These are phyloP conservation scores for Aphis gossypii DNA, from an alignment of 1,140 invertebrate genomes.

Conservation along the genomic window DNA sequence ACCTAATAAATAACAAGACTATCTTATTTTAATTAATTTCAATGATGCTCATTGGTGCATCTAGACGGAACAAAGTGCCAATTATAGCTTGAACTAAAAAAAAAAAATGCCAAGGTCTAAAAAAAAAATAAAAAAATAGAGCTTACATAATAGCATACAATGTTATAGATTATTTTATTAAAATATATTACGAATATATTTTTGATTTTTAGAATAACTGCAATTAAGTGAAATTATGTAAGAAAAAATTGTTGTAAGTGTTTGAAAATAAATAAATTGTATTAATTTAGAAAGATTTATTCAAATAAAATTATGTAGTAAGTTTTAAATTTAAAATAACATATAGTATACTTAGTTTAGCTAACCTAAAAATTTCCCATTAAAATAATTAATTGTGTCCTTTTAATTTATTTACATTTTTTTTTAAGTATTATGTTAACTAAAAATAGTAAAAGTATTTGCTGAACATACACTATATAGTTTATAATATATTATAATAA, in stretches of 20 bases:
- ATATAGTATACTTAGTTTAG: background rate
- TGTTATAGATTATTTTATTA: background rate
- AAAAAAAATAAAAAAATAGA: background rate
- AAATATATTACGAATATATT: background rate
- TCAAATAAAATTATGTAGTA: too few species aligned
- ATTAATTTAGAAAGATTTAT: background rate
- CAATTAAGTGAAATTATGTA: background rate
- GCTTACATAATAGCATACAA: background rate
- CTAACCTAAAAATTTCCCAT: background rate
- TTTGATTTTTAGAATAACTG: background rate
- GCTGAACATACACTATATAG: background rate
- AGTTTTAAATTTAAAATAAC: background rate
- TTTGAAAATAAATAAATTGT: background rate
- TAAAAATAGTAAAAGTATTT: background rate
- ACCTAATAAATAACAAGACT: background rate
- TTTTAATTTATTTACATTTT: background rate
- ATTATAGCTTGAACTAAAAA: background rate
- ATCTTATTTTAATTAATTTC: background rate
- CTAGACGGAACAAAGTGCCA: background rate
- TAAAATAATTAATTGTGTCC: too few species aligned
- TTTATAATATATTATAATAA: background rate
- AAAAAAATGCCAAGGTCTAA: background rate
- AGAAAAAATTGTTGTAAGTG: background rate
- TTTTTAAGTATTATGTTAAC: background rate
- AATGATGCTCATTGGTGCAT: background rate